Base-by-base conservation (phyloP, 35 echinoderm and acorn worm genomes). In the Stichopus chloronotus region DNA sequence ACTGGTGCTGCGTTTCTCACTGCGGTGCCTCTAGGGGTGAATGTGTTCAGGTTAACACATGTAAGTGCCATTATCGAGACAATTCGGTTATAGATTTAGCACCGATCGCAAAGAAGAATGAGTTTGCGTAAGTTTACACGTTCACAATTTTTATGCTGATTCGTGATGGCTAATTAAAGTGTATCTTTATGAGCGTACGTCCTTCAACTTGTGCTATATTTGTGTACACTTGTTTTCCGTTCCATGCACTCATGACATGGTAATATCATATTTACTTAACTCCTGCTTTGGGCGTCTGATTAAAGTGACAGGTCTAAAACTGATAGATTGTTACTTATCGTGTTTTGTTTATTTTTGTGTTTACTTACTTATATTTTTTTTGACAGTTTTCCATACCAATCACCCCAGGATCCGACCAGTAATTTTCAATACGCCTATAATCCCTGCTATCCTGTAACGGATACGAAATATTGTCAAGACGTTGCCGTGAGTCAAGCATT, bases 361-460 rank as follows among this genome's bases (percentile, higher is more conserved):
- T 52, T 12, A n/a, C n/a, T n/a, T n/a, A n/a, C n/a, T n/a, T n/a
- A n/a, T n/a, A n/a, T n/a, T n/a, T 43, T 43, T 43, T 0, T 43
- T 43, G 30, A 79, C 82, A 85, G 82, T 20, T 85, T 85, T 58
- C 82, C 82, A 8, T 85, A 85, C 5, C 55, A 85, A 58, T 58
- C 56, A 53, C n/a, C 17, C 5, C 16, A n/a, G 55, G 1, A 56
- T 5, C 16, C 55, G 19, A 5, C 17, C 2, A 22, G 56, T 8
- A 4, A 7, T 58, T 85, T 9, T n/a, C 59, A 89, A 74, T 89
- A 89, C 71, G 87, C 87, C 4, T 89, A 89, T 30, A 89, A 89
- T 55, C 87, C 87, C 52, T 89, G 87, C 57, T 71, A 89, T 52
- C 59, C 59, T 63, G 87, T 89, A 12, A 89, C 87, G 12, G 87